A percentile compares a stretch with the other conserved stretches of the same genome.
These are phyloP conservation scores for Nilaparvata lugens DNA, from an alignment of 1,140 invertebrate species.

Conservation along the genomic window DNA sequence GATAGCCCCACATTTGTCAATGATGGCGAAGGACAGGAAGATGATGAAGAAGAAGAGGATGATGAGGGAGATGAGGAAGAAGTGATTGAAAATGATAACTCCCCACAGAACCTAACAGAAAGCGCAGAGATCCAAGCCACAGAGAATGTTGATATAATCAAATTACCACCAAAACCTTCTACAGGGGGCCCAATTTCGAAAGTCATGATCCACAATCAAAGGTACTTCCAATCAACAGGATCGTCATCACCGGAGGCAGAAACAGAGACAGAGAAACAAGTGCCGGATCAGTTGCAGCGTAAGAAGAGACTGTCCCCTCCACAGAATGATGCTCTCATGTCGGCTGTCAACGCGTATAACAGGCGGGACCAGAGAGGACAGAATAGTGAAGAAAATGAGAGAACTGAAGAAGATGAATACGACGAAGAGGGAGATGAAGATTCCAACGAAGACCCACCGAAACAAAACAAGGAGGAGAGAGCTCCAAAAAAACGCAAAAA, in stretches of 20 bases:
- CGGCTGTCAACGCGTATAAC: background rate
- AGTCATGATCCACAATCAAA: background rate
- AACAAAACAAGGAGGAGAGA: constrained; percentile 4
- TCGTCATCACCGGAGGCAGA: background rate
- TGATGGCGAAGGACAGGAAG: background rate
- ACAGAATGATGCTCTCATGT: background rate
- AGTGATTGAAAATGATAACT: no score
- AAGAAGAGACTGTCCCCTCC: background rate
- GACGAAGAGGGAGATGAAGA: constrained; percentile 19
- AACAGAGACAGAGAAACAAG: background rate
- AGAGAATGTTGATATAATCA: constrained; percentile 1
- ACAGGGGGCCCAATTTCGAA: background rate
- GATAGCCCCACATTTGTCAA: background rate
- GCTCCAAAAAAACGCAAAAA: constrained; percentile 12
- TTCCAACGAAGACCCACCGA: background rate
- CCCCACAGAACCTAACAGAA: no score
- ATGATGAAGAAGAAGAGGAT: no score
- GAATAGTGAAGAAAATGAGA: background rate
- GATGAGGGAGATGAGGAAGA: no score
- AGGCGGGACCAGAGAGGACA: background rate
- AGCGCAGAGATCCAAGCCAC: background rate
- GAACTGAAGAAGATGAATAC: constrained; percentile 14
- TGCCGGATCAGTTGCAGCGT: background rate
- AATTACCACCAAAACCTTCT: background rate
- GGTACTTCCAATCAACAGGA: background rate